Base-by-base conservation (phyloP, 2,888 invertebrate genomes). In the Athrips mouffetella region DNA sequence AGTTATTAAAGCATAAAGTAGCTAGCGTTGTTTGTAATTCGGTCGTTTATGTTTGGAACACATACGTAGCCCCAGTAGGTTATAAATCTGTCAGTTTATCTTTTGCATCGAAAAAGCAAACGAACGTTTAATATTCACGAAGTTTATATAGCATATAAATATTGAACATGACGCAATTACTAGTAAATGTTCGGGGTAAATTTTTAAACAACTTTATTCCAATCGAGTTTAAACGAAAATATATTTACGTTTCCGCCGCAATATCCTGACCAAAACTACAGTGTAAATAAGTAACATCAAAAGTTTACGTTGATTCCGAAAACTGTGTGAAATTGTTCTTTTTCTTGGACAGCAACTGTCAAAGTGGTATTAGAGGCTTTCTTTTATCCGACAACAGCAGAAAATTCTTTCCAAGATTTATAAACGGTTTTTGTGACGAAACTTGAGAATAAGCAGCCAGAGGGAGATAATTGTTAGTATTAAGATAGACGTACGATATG, bases 361-460 rank as follows among this genome's bases (percentile, higher is more conserved):
- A 42, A 42, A 42, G 42, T 29, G 42, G 29, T 42, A 41, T 42
- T 42, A 42, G 29, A 29, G 15, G 42, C 42, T 42, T 42, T 42
- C 6, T n/a, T 42, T 29, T 18, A n/a, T 20, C 37, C 20, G 21
- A 27, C 27, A 37, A 37, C 20, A 11, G 37, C 20, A 37, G 37
- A 37, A 21, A 20, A 20, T n/a, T 37, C 21, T 18, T 21, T 37
- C 21, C n/a, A n/a, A 37, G 20, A 37, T 37, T 20, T 37, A 37
- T 37, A 21, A 37, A 21, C 37, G 37, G n/a, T 37, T 37, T 37
- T 37, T 37, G 21, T 37, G 20, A 5, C 2, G 21, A 21, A n/a
- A n/a, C 11, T 20, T 7, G 6, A 6, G 13, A 45, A 35, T 45
- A 44, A 33, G 15, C 15, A 16, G 7, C 13, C 7, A 33, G 11